Conservation (phyloP, 2,113 vertebrate genomes). For the Oryzias celebensis region DNA sequence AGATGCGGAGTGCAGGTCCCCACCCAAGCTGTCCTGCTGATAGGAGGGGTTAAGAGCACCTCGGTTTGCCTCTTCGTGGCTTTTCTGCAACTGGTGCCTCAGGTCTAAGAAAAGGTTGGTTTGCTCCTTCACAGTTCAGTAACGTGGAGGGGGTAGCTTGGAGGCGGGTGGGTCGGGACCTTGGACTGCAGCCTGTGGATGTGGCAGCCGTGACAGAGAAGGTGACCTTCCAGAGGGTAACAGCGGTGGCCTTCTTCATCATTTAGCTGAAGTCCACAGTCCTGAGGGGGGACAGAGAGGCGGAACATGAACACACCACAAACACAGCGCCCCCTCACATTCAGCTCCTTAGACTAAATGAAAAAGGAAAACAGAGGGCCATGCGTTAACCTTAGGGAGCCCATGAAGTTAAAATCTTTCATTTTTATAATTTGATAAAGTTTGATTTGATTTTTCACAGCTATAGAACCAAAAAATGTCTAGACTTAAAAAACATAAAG, state of each 20-base stretch:
- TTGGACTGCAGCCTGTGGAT: constrained; percentile 86
- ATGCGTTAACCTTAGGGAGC: too few species aligned
- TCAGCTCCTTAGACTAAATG: too few species aligned
- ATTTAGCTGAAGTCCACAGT: constrained; percentile 93
- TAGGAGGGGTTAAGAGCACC: neutral
- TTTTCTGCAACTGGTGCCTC: constrained; percentile 24
- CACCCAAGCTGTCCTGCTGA: constrained; percentile 25
- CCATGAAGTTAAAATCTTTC: too few species aligned
- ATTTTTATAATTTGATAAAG: too few species aligned
- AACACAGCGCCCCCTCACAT: neutral
- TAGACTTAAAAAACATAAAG: too few species aligned
- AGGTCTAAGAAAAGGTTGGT: constrained; percentile 28
- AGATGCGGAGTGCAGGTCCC: neutral
- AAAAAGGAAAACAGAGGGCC: too few species aligned
- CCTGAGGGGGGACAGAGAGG: constrained; percentile 71
- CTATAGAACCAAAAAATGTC: neutral
- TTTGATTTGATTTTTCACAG: too few species aligned
- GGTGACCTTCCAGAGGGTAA: constrained; percentile 91
- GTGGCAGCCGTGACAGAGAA: constrained; percentile 94
- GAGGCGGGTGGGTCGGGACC: constrained; percentile 74
- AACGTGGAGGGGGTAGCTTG: constrained; percentile 88
- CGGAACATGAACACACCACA: constrained; percentile 7
- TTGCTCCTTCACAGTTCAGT: constrained; percentile 87
- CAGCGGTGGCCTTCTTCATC: constrained; percentile 95
- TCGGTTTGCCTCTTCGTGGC: constrained; percentile 3